phyloP scores from a whole-genome alignment of 2,888 invertebrate species.

The Cataglyphis altisquamis region DNA sequence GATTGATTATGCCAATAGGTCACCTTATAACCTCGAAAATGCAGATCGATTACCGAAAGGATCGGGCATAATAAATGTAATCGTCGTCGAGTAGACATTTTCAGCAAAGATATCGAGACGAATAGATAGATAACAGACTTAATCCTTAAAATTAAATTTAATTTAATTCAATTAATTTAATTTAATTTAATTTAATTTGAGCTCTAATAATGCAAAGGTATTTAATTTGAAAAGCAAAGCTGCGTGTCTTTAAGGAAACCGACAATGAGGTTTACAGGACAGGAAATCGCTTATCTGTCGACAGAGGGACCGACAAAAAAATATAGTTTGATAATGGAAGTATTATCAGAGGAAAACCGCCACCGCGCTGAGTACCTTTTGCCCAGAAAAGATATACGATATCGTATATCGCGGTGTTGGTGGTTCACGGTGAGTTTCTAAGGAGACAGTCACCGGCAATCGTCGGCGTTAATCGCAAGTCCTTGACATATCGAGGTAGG shows the following conservation, averaged over 20 bases:
- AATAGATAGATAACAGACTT: neutral
- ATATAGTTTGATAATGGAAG: constrained; percentile 14
- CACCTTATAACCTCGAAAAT: constrained; percentile 29
- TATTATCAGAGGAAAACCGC: neutral
- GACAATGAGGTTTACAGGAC: constrained; percentile 42
- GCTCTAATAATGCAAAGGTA: neutral
- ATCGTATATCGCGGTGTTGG: constrained; percentile 9
- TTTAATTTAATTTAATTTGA: neutral
- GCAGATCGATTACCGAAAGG: neutral
- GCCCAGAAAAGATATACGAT: neutral
- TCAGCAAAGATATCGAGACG: neutral
- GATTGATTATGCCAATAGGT: constrained; percentile 59
- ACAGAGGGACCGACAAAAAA: constrained; percentile 7
- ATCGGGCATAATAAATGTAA: neutral
- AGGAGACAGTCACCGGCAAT: constrained; percentile 11
- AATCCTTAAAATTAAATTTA: neutral
- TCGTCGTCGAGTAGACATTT: neutral
- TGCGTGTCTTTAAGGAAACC: neutral
- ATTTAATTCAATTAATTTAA: no score
- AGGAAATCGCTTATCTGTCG: constrained; percentile 48
- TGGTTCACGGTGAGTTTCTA: constrained; percentile 38
- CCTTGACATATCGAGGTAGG: constrained; percentile 59
- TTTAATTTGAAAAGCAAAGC: neutral
- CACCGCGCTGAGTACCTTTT: neutral
- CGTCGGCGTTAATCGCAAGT: constrained; percentile 39